Base-by-base conservation (phyloP, 2,113 vertebrate genomes). In the Chaetops frenatus region DNA sequence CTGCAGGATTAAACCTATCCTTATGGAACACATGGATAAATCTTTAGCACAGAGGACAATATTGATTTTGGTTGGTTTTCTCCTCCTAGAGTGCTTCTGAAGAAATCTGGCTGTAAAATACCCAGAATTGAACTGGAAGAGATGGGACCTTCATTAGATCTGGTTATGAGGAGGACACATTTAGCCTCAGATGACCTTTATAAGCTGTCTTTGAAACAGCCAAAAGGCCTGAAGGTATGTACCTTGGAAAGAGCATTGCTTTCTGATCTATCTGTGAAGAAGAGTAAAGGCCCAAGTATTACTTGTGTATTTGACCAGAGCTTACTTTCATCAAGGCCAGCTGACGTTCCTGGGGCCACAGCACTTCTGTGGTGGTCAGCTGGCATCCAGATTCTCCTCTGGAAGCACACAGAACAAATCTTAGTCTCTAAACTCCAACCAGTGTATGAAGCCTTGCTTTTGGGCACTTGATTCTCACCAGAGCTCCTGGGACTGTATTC, bases 91-190 rank as follows among this genome's bases (percentile, higher is more conserved):
- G 98, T 98, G 80, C 92, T 99, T 85, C 76, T 99, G 97, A 99
- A 99, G 97, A 99, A 99, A 92, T 99, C 99, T 15, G 99, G 99
- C 21, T 99, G 99, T 78, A 98, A 98, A 95, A 99, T 98, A 11
- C 99, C 99, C 5, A 97, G 99, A 61, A 99, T 99, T 51, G 99
- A 99, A 92, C 97, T 99, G 88, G 99, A 99, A 96, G 99, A 99
- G 85, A 99, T 99, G 65, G 99, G 99, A 10, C 99, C 99, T 1
- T 99, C 99, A 0, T 96, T 99, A 86, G 99, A 99, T 92, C 97
- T 99, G 40, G 97, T 98, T 45, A 71, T 99, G 66, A 98, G 99
- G 86, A 98, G 99, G 88, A 99, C 98, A 8, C 99, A 99, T 81
- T 94, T 99, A 86, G 98, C 99, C 24, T 99, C 99, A 56, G 99